These are phyloP conservation scores for Galerucella pusilla DNA, from an alignment of 2,888 invertebrate species.

Conservation along the genomic window DNA sequence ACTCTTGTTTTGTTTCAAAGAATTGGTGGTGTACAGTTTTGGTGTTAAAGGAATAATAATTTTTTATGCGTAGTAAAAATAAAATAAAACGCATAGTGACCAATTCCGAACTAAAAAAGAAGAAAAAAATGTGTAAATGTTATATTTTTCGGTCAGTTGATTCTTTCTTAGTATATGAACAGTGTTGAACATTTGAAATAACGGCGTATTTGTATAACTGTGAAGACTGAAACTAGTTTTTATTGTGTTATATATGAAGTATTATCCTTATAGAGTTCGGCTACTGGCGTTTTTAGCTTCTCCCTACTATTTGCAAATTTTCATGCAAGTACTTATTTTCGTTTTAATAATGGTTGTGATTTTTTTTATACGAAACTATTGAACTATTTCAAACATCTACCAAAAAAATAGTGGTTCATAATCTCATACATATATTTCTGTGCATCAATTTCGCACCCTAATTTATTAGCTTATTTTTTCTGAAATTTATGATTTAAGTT, in stretches of 20 bases:
- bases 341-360: slow-evolving; percentile 46
- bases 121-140: slow-evolving; percentile 61
- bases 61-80: slow-evolving; percentile 48
- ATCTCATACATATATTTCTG: slow-evolving; percentile 3
- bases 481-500: not conserved
- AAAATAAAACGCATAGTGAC: slow-evolving; percentile 56
- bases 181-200: slow-evolving; percentile 61
- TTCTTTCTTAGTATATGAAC: slow-evolving; percentile 62
- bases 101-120: slow-evolving; percentile 54
- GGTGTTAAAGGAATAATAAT: slow-evolving; percentile 51
- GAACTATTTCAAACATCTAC: slow-evolving; percentile 23
- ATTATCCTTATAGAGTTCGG: slow-evolving; percentile 60
- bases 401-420: slow-evolving; percentile 5
- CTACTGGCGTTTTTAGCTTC: slow-evolving; percentile 59
- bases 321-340: slow-evolving; percentile 46
- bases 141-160: slow-evolving; percentile 65
- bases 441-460: not conserved
- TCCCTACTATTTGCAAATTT: slow-evolving; percentile 16
- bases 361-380: slow-evolving; percentile 27
- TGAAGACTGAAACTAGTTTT: slow-evolving; percentile 65
- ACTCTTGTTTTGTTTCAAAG: slow-evolving; percentile 51
- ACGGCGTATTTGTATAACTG: slow-evolving; percentile 64
- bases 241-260: slow-evolving; percentile 64
- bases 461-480: not conserved
- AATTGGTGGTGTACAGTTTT: slow-evolving; percentile 62